These are phyloP conservation scores for Cryptocheilus praepositus DNA, from an alignment of 2,888 invertebrate genomes.

Conservation along the genomic window DNA sequence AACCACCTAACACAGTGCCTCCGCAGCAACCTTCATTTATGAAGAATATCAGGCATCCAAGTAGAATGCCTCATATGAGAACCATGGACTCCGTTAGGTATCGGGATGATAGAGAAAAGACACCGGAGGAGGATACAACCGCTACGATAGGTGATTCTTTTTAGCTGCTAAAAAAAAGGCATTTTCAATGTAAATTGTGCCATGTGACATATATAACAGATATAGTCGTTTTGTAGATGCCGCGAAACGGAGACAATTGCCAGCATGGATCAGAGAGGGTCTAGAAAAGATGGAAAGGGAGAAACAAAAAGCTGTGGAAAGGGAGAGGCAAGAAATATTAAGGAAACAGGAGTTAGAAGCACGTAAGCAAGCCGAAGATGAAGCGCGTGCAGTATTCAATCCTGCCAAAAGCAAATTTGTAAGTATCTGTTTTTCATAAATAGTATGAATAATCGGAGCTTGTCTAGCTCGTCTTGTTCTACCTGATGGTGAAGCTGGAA, in stretches of 20 bases:
- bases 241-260: constrained; percentile 90
- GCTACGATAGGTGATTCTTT: constrained; percentile 63
- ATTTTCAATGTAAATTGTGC: not conserved
- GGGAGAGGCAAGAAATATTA: constrained; percentile 82
- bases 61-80: constrained; percentile 63
- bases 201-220: not conserved
- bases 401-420: constrained; percentile 80
- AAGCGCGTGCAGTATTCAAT: constrained; percentile 74
- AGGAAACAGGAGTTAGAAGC: constrained; percentile 79
- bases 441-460: no score
- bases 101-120: constrained; percentile 69
- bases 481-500: no score
- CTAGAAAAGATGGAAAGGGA: constrained; percentile 98
- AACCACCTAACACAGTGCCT: constrained; percentile 55
- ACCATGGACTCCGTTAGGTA: constrained; percentile 61
- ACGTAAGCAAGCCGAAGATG: constrained; percentile 77
- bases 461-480: no score
- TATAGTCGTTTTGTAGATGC: constrained; percentile 80
- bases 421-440: constrained; percentile 58
- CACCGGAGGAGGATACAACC: constrained; percentile 70
- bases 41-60: constrained; percentile 66
- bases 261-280: constrained; percentile 98
- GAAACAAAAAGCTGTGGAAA: constrained; percentile 90
- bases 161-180: not conserved
- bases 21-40: constrained; percentile 67